Percentiles rank a stretch among this genome's conserved stretches.
These are phyloP conservation scores for Ornithoptera priamus DNA, from an alignment of 2,888 invertebrate genomes.

Conservation along the genomic window DNA sequence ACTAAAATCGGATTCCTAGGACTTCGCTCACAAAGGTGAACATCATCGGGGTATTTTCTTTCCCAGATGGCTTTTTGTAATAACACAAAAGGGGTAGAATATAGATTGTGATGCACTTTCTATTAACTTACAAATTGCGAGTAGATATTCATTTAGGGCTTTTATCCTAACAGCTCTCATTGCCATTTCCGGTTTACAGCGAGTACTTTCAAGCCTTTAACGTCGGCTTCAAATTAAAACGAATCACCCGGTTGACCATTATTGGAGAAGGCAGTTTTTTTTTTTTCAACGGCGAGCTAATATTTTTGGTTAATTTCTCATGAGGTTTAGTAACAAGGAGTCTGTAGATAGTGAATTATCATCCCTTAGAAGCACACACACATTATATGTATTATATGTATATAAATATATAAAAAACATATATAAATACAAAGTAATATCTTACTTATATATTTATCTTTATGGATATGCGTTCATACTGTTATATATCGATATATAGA, in stretches of 20 bases:
- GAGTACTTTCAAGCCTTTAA: conserved; percentile 11
- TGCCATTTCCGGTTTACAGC: conserved; percentile 11
- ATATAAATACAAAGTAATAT: too few relatives aligned
- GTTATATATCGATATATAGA: too few relatives aligned
- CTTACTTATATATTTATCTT: too few relatives aligned
- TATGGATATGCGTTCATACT: too few relatives aligned
- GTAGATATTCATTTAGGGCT: conserved; percentile 6
- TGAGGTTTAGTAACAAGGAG: too few relatives aligned
- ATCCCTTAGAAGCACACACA: too few relatives aligned
- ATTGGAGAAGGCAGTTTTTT: not conserved
- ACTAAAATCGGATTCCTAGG: too few relatives aligned
- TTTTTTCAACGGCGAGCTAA: not conserved
- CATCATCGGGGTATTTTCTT: not conserved
- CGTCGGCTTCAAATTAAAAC: conserved; percentile 19
- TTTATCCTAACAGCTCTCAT: conserved; percentile 17
- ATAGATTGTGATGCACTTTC: not conserved
- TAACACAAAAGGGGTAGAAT: not conserved
- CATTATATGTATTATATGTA: too few relatives aligned
- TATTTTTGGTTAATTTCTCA: too few relatives aligned
- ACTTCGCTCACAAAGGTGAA: not conserved
- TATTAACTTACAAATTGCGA: conserved; percentile 3
- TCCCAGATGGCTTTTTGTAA: not conserved
- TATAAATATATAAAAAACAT: too few relatives aligned
- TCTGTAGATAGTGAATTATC: too few relatives aligned
- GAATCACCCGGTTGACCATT: conserved; percentile 3